Conservation (phyloP, 2,113 vertebrate genomes). For the Globicephala melas region DNA sequence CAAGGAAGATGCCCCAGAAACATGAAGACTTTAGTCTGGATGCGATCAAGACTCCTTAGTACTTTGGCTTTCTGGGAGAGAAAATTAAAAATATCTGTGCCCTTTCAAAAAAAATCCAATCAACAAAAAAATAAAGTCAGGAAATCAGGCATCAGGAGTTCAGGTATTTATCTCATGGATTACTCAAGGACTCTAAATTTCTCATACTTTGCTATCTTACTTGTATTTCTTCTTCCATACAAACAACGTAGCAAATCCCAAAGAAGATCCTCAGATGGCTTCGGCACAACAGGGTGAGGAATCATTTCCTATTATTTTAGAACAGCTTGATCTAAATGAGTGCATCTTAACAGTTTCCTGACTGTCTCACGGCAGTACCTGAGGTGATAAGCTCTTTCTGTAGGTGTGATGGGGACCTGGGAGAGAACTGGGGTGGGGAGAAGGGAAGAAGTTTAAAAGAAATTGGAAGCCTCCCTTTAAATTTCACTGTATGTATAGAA, state of each 20-base stretch:
- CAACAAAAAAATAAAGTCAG: conserved; percentile 37
- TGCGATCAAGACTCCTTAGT: not conserved
- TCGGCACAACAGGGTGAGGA: not conserved
- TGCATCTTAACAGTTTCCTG: not conserved
- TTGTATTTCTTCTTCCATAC: not conserved
- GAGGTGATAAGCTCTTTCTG: not conserved
- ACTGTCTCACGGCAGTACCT: not conserved
- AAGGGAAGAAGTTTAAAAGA: not conserved
- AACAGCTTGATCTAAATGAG: not conserved
- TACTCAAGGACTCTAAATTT: not conserved
- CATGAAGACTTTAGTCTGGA: not conserved
- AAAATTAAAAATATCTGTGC: not conserved
- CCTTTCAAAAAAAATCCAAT: conserved; percentile 47
- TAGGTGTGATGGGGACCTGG: not conserved
- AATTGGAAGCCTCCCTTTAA: not conserved
- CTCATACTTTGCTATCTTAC: not conserved
- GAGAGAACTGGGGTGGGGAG: not conserved
- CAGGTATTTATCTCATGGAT: conserved; percentile 54
- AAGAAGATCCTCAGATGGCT: not conserved
- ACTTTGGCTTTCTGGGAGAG: conserved; percentile 28
- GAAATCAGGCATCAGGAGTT: conserved; percentile 53
- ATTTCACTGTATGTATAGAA: not conserved
- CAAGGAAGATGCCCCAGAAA: not conserved
- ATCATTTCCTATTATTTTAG: not conserved
- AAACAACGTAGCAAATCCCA: conserved; percentile 15